Evolutionary conservation across 2,797 vertebrate species (phyloP), one percentile per base, ranked within the genome.

Genomic region (Anas georgica): DNA sequence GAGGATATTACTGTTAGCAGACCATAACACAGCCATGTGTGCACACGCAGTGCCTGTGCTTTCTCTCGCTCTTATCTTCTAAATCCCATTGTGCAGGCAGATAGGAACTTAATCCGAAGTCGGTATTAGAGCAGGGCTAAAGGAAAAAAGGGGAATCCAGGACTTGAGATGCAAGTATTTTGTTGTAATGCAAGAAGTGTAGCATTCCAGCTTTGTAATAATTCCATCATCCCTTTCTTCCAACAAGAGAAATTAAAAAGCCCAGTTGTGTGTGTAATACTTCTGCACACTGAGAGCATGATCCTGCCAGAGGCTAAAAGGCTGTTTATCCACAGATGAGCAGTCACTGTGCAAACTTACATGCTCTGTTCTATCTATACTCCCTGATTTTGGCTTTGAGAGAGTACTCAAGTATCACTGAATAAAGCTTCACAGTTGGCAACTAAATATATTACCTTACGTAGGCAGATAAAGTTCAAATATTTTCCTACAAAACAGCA

Each of bases 181-280:
- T 29, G 3, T 11, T 68, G 28, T 23, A 83, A 37, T 17, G 8
- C 41, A 66, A 46, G 60, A 76, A 43, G 3, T 21, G 8, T 13
- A 35, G 35, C 14, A 26, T 48, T 88, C 70, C 90, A 73, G 8
- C 66, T 93, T 13, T 2, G 7, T 41, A 78, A 22, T 73, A 91
- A 96, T 77, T 73, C 69, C 77, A 92, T 86, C 39, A 43, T 37
- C 56, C 52, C 35, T 86, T 35, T 55, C 90, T 78, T 91, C 77
- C 77, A 76, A 86, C 43, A 2, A 86, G 77, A 86, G 52, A 17
- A 70, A 88, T 17, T 88, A 82, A 77, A 93, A 97, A 96, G 95
- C 94, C 96, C 94, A 96, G 88, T 94, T 96, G 91, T 88, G 87
- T 94, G 93, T 96, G 90, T 95, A 96, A 96, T 93, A 90, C 83